Base-by-base conservation (phyloP, 2,113 vertebrate species). In the Pionites leucogaster region DNA sequence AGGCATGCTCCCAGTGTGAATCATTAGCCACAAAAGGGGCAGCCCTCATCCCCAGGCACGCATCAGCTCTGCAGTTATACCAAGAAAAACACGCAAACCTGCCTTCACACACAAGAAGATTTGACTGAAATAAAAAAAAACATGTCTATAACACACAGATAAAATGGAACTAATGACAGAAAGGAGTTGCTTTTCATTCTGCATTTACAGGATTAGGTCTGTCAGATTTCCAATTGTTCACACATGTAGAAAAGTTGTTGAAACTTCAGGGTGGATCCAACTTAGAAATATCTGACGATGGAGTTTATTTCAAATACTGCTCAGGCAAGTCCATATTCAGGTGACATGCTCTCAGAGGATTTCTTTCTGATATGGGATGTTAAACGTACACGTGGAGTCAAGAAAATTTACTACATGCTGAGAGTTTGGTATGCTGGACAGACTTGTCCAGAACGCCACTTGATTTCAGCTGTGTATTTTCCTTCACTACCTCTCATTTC, bases 91-190 rank as follows among this genome's bases (percentile, higher is more conserved):
- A 23, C 1, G 33, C 16, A 82, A 84, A 62, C 11, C 37, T 52
- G 33, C 17, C 49, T 81, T 90, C 62, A 13, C 19, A 70, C 28
- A 50, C 10, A n/a, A 28, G 49, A 92, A 70, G 29, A 28, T 13
- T 47, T 16, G 50, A 68, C 46, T 64, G 60, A 92, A 91, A 80
- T 67, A 72, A 31, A 79, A 86, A 95, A 9, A 16, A 13, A 7
- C 9, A 1, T 13, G 5, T 9, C 3, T n/a, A n/a, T 12, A 82
- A 50, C 31, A 42, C 41, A 44, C 0, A 46, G 29, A 52, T 4
- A 15, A 82, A 90, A 79, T 10, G 12, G 11, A 29, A 33, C 17
- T 67, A 12, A 7, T 39, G 49, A 4, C 12, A 39, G 33, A 57
- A 77, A n/a, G 6, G 13, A 47, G 17, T 28, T 13, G 5, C 15